Base-by-base conservation (phyloP, 2,113 vertebrate species). In the Ahaetulla prasina region DNA sequence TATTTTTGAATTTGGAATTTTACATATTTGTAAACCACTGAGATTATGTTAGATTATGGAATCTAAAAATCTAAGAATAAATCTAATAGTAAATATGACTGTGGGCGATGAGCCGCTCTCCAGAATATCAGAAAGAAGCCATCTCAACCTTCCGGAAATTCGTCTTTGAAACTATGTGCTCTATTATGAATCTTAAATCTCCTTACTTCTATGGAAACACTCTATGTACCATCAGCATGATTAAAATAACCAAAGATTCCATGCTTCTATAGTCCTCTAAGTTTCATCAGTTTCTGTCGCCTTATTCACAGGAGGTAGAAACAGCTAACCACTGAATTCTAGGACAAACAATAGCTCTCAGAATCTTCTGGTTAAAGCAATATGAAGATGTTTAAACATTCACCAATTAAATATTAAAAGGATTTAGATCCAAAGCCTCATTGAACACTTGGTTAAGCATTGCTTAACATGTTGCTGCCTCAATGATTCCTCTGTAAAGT, bases 361-460 rank as follows among this genome's bases (percentile, higher is more conserved):
- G 16, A 60, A 43, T 0, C 0, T 7, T 30, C 57, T 39, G 20
- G 53, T 7, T 8, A 45, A 50, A 53, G 47, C 12, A 1, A 68
- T 39, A 53, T 45, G 88, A 50, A 68, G 88, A 49, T 53, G 47
- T 0, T 0, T 63, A 50, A 87, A 39, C 30, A 86, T 52, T 63
- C 9, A 86, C n/a, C n/a, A 25, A 89, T 89, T 57, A 92, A 92
- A 43, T 55, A 92, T 89, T 84, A 85, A 89, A 89, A 89, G 50
- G 91, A 68, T 87, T 89, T 68, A 80, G 80, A 90, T 86, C 27
- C 54, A 85, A 88, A 63, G 54, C 39, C 89, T 93, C 88, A 91
- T 85, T 93, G 91, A 91, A 93, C 92, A 93, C 63, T 88, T 85
- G 86, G 86, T 52, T 23, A 30, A 92, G 25, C 52, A 93, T 54